Evolutionary conservation across 2,797 vertebrate genomes (phyloP).

Genomic region (Anabas testudineus): DNA sequence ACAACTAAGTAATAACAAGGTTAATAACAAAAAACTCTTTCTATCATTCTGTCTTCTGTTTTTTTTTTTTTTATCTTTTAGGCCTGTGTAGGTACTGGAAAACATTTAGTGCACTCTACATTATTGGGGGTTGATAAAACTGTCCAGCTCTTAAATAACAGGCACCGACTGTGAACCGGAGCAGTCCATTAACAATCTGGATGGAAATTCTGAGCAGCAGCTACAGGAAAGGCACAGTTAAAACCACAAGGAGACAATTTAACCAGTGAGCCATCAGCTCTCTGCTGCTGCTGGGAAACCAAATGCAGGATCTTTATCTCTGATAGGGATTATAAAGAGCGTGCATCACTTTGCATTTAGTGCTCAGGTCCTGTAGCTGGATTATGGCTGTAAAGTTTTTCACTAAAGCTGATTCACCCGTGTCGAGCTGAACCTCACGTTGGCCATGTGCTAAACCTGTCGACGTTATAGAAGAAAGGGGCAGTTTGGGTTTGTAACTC

Average conservation of each 20-base stretch:
- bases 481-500: background rate
- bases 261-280: constrained; percentile 1
- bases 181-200: constrained; percentile 24
- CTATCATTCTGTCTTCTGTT: too few species aligned
- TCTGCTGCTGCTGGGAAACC: constrained; percentile 15
- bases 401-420: constrained; percentile 1
- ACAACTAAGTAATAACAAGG: too few species aligned
- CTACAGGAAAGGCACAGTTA: constrained; percentile 35
- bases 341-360: constrained; percentile 19
- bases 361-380: background rate
- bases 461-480: too few species aligned
- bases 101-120: too few species aligned
- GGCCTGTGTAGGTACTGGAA: background rate
- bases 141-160: constrained; percentile 2
- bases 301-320: constrained; percentile 23
- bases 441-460: too few species aligned
- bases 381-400: background rate
- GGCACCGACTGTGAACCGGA: constrained; percentile 1
- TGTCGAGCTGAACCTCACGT: background rate
- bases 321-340: background rate
- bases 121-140: constrained; percentile 25
- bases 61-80: too few species aligned
- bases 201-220: constrained; percentile 41
- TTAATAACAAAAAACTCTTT: too few species aligned
- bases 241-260: constrained; percentile 19